These are phyloP conservation scores for Porites lobata DNA, from an alignment of 92 coral and sea anemone species.

Conservation along the genomic window DNA sequence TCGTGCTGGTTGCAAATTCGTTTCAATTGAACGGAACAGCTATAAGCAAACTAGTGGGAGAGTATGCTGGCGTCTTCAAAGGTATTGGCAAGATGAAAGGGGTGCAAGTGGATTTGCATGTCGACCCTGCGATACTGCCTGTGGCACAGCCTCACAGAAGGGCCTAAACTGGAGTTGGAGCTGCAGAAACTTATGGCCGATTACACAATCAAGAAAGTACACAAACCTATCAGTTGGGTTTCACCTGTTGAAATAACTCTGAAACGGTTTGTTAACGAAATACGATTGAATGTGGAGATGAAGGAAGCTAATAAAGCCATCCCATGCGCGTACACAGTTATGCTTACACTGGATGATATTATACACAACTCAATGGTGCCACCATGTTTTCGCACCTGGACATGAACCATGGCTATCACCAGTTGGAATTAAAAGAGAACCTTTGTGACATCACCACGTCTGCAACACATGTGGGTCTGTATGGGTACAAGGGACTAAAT, in stretches of 20 bases:
- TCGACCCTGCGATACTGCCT: no score
- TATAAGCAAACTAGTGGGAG: no score
- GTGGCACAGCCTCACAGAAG: no score
- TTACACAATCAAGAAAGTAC: constrained; percentile 8
- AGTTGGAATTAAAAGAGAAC: constrained; percentile 38
- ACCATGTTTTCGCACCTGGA: background rate
- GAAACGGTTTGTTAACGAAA: constrained; percentile 12
- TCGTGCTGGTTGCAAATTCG: no score
- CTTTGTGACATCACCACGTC: constrained; percentile 36
- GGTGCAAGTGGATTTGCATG: no score
- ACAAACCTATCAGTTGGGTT: background rate
- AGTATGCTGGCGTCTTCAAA: no score
- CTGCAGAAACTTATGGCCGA: background rate
- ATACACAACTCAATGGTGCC: background rate
- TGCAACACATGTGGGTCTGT: constrained; percentile 20
- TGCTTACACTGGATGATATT: background rate
- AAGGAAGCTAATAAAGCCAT: background rate
- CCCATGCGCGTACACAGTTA: background rate
- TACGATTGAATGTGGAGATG: constrained; percentile 29
- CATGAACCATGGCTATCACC: background rate
- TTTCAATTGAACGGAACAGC: no score
- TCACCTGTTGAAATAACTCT: constrained; percentile 26
- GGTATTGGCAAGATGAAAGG: no score
- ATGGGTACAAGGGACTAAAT: background rate
- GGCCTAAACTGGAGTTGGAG: constrained; percentile 28